Percentiles rank a stretch among this genome's conserved stretches.
phyloP scores from a whole-genome alignment of 1,140 invertebrate species.

The Drosophila lacertosa region DNA sequence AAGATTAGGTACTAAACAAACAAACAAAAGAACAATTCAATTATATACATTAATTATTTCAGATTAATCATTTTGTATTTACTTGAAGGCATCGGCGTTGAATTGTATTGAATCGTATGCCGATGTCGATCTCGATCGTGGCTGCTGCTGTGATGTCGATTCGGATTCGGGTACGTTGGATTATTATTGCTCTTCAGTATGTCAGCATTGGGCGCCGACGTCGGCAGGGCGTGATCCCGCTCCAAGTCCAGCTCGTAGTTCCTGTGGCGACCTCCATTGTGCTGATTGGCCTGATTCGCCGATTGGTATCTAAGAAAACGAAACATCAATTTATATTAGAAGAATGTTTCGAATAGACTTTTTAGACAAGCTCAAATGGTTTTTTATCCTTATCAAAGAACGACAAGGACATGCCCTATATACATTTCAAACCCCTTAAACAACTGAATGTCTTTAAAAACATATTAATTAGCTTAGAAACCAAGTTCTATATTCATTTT shows the following conservation, averaged over 20 bases:
- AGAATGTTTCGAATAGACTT: too few species aligned
- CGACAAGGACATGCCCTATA: too few species aligned
- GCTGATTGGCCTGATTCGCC: slow-evolving; percentile 62
- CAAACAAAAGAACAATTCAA: slow-evolving; percentile 6
- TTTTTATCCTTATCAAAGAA: too few species aligned
- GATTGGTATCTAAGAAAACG: slow-evolving; percentile 69
- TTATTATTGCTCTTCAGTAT: slow-evolving; percentile 89
- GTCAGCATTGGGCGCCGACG: slow-evolving; percentile 89
- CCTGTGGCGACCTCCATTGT: slow-evolving; percentile 66
- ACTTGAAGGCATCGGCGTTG: slow-evolving; percentile 84
- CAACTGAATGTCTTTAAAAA: too few species aligned
- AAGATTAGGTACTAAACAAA: slow-evolving; percentile 75
- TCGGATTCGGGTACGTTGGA: slow-evolving; percentile 88
- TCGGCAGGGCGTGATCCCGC: slow-evolving; percentile 88
- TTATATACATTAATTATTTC: neutral
- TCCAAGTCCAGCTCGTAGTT: slow-evolving; percentile 88
- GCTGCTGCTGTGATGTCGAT: slow-evolving; percentile 80
- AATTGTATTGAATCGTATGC: slow-evolving; percentile 66
- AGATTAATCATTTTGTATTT: slow-evolving; percentile 43
- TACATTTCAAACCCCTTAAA: too few species aligned
- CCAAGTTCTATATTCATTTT: too few species aligned
- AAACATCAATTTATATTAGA: slow-evolving; percentile 36
- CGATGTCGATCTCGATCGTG: slow-evolving; percentile 76
- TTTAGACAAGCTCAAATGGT: too few species aligned
- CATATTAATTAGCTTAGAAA: too few species aligned